These are phyloP conservation scores for Ploceus nigricollis DNA, from an alignment of 2,113 vertebrate species.

Conservation along the genomic window DNA sequence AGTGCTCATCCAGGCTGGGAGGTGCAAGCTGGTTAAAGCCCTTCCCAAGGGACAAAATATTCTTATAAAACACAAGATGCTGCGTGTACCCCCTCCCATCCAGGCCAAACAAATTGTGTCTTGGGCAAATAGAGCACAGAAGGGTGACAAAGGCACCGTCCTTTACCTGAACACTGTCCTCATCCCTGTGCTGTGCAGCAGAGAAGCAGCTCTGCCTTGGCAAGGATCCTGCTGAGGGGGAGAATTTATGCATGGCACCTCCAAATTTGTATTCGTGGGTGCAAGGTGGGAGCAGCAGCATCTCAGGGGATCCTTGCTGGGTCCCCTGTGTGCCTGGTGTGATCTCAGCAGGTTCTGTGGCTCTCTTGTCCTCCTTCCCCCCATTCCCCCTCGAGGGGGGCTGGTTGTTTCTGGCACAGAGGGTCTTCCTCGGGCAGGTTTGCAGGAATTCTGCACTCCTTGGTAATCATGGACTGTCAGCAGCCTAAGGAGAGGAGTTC, in stretches of 20 bases:
- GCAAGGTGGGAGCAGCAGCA: neutral
- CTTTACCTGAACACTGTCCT: neutral
- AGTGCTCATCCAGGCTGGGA: neutral
- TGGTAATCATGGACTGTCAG: slow-evolving; percentile 23
- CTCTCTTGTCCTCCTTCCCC: neutral
- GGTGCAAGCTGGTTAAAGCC: neutral
- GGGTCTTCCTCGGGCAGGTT: neutral
- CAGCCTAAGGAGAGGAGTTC: neutral
- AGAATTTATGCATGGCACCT: neutral
- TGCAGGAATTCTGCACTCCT: neutral
- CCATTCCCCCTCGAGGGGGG: neutral
- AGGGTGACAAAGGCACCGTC: neutral
- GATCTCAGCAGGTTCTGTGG: neutral
- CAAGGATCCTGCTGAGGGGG: neutral
- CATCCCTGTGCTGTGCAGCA: neutral
- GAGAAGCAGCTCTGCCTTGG: neutral
- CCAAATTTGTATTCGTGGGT: neutral
- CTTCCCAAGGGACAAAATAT: neutral
- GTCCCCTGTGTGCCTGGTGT: rapidly evolving
- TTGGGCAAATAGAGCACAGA: neutral
- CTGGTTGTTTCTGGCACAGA: neutral
- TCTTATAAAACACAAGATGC: neutral
- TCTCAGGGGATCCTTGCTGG: neutral
- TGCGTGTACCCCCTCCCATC: rapidly evolving
- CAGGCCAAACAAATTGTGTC: neutral